phyloP scores from a whole-genome alignment of 2,797 vertebrate genomes.

The Notamacropus eugenii region DNA sequence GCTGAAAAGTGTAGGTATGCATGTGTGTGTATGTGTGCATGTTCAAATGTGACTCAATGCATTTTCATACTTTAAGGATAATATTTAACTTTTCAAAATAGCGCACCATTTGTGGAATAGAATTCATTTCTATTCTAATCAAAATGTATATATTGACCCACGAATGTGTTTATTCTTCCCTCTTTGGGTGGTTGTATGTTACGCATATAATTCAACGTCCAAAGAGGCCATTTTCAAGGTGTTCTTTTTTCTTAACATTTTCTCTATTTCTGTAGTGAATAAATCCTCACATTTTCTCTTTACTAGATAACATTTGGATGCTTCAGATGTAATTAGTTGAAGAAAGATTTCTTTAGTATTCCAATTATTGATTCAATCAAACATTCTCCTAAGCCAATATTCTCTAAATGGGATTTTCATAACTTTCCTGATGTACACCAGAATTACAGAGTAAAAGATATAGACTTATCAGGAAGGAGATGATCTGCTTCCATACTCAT shows the following conservation, averaged over 20 bases:
- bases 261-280: conserved; percentile 60
- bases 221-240: conserved; percentile 58
- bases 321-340: conserved; percentile 58
- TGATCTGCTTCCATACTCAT: background rate
- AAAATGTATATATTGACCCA: conserved; percentile 36
- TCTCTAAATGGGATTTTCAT: conserved; percentile 48
- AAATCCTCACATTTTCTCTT: background rate
- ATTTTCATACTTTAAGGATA: conserved; percentile 69
- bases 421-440: conserved; percentile 2
- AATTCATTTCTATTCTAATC: conserved; percentile 69
- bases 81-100: conserved; percentile 68
- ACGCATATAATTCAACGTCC: conserved; percentile 47
- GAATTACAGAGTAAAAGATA: conserved; percentile 12
- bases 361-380: conserved; percentile 70
- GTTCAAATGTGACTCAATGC: conserved; percentile 59
- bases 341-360: conserved; percentile 29
- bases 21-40: conserved; percentile 9
- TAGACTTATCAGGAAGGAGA: background rate
- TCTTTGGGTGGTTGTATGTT: conserved; percentile 33
- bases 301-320: conserved; percentile 6
- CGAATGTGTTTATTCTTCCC: background rate
- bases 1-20: background rate
- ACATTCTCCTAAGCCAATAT: conserved; percentile 42
- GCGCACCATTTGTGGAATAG: conserved; percentile 51
- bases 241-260: conserved; percentile 52